phyloP scores from a whole-genome alignment of 2,888 invertebrate species.

The Caenorhabditis auriculariae region DNA sequence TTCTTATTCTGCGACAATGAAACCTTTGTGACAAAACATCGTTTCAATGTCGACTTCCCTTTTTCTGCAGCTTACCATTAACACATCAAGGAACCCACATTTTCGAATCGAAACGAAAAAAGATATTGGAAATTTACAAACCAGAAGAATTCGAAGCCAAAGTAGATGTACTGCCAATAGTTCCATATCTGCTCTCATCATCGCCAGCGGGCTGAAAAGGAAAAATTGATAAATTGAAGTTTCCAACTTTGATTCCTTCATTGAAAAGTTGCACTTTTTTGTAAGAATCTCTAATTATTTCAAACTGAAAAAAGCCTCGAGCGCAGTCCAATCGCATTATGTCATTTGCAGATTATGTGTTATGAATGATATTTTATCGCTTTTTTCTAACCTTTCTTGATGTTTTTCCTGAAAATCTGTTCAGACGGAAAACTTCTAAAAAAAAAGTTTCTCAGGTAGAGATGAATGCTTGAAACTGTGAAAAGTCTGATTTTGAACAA shows the following conservation, averaged over 20 bases:
- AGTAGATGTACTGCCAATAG: conserved; percentile 20
- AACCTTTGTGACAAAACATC: background rate
- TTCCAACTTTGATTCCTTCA: background rate
- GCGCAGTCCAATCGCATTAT: too few species aligned
- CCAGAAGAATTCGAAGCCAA: conserved; percentile 27
- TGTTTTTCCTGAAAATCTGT: too few species aligned
- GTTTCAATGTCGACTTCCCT: background rate
- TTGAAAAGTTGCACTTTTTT: conserved; percentile 1
- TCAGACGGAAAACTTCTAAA: too few species aligned
- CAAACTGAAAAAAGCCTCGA: too few species aligned
- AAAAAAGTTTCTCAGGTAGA: too few species aligned
- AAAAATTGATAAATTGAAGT: background rate
- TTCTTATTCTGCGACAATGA: background rate
- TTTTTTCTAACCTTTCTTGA: too few species aligned
- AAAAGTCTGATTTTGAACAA: background rate
- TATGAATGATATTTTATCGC: background rate
- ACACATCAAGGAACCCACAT: too few species aligned
- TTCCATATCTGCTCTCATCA: conserved; percentile 20
- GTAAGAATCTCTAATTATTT: background rate
- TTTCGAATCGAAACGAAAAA: too few species aligned
- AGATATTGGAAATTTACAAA: too few species aligned
- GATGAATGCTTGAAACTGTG: conserved; percentile 8
- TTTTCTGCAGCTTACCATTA: background rate
- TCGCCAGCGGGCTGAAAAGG: background rate
- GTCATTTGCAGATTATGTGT: too few species aligned